Evolutionary conservation across 1,140 invertebrate species (phyloP), one percentile per base, ranked within the genome.

Genomic region (Drosophila mayri): DNA sequence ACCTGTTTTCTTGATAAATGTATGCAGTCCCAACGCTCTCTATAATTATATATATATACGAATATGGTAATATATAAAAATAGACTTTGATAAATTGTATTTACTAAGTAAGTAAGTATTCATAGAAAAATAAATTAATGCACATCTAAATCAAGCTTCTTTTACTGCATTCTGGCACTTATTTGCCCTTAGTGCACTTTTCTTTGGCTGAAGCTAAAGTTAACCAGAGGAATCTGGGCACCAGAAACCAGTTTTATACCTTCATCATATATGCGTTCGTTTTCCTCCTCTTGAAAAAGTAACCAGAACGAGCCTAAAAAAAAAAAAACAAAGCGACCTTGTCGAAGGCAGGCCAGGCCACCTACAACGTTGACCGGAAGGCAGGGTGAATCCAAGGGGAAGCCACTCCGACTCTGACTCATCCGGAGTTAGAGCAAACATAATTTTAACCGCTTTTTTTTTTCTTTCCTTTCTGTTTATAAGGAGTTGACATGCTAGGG

Each of bases 291-390:
- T 16, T 8, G 14, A 41, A 25, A 55, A 28, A 55, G n/a, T 11
- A 7, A 4, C 18, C 58, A 64, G 46, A 68, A 65, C 44, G 28
- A 40, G 41, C 16, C 30, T 25, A 12, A 32, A 41, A 28, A 46
- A 38, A 41, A 28, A 22, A 49, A 60, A 46, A 58, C 49, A 71
- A 60, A 64, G 67, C 77, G 79, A 81, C 79, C 79, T 81, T 81
- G 79, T 59, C 57, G 73, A 76, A 74, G 73, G 73, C 71, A 52
- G 76, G 40, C 71, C 66, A 54, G 75, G 63, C 79, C 73, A 81
- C 58, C 62, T 76, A 81, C 72, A 50, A 50, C 30, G 61, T 46
- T 35, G 41, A 52, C 66, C 40, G 54, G 37, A 49, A 16, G n/a
- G n/a, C 22, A n/a, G 37, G 43, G 37, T 38, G 25, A 43, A n/a